Base-by-base conservation (phyloP, 2,113 vertebrate species). In the Riparia riparia region DNA sequence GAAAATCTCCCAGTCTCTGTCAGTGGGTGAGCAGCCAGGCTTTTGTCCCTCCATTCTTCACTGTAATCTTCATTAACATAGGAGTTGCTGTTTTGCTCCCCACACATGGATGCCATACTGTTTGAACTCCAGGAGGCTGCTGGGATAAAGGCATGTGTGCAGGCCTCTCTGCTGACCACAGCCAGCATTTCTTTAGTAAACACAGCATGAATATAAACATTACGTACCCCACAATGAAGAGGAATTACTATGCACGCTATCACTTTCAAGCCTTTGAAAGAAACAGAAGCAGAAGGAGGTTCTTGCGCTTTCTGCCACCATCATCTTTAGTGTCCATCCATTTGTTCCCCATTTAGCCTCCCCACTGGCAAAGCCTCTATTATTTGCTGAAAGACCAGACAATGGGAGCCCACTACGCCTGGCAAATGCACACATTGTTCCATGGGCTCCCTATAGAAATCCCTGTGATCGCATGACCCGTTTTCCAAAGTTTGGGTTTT, bases 51-150 rank as follows among this genome's bases (percentile, higher is more conserved):
- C n/a, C 77, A 87, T 96, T 96, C 95, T 93, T 84, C 80, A 78
- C 56, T 53, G 78, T 95, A 95, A 94, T 96, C 95, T 94, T 74
- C 80, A 96, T 97, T 96, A 92, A 54, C 86, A 92, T 94, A 83
- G 93, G 91, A 94, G 73, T 14, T 63, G 76, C 37, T 90, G 85
- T 76, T 83, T 91, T 83, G 71, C 82, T 92, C 82, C 76, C 47
- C 37, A 29, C 73, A 85, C 77, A 64, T 66, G 70, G 95, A 53
- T 95, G 91, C 87, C 80, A 74, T 80, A 80, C 47, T 80, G 42
- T 77, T 88, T 82, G 80, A 89, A 45, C 53, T 82, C 63, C n/a
- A 44, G 86, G 51, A 31, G 76, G 29, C 42, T 63, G 37, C 34
- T 80, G 79, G 66, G 86, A 93, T 89, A 87, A 95, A 94, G 18